Evolutionary conservation across 2,888 invertebrate species (phyloP).

Genomic region (Scaptomyza flava): DNA sequence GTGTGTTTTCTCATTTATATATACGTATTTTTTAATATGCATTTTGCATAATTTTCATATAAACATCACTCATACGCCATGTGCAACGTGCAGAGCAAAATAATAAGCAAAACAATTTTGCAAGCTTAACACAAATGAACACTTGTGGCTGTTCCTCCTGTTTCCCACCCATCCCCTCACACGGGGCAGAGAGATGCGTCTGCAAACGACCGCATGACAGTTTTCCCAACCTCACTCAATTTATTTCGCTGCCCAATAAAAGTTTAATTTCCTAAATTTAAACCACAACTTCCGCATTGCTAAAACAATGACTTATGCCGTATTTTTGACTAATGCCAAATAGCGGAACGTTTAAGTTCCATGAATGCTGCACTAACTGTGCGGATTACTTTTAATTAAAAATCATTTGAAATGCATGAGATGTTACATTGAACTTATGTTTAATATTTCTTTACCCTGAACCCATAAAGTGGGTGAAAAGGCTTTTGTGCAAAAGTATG

Average conservation of each 20-base stretch:
- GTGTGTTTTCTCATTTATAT: constrained; percentile 1
- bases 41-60: constrained; percentile 79
- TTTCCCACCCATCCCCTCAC: constrained; percentile 6
- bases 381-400: too few relatives aligned
- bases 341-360: background rate
- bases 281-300: constrained; percentile 14
- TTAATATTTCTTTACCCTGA: too few relatives aligned
- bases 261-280: constrained; percentile 5
- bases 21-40: constrained; percentile 63
- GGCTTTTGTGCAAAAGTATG: too few relatives aligned
- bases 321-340: background rate
- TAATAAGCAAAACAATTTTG: constrained; percentile 77
- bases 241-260: constrained; percentile 8
- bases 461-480: too few relatives aligned
- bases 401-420: too few relatives aligned
- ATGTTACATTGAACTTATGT: too few relatives aligned
- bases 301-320: background rate
- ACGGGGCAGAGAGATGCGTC: background rate
- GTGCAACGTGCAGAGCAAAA: constrained; percentile 58
- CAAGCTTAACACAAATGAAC: constrained; percentile 77
- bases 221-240: background rate
- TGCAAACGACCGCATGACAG: constrained; percentile 7
- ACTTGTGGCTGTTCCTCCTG: constrained; percentile 45
- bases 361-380: too few relatives aligned
- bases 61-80: constrained; percentile 78